Conservation (phyloP, 2,888 invertebrate species). For the Eupithecia subfuscata region DNA sequence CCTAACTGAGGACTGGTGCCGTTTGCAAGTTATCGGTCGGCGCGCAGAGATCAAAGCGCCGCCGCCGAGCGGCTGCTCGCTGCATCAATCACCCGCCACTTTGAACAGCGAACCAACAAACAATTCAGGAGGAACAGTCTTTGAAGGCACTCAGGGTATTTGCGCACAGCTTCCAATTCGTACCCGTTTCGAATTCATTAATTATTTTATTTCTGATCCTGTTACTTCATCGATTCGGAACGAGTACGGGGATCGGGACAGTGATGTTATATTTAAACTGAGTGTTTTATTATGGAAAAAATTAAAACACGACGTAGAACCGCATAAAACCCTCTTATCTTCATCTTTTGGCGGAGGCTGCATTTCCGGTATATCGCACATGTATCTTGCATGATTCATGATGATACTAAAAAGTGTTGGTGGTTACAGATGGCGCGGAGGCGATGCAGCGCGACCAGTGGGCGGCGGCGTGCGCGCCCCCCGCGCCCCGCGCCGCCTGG, state of each 20-base stretch:
- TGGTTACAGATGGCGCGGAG: slow-evolving; percentile 73
- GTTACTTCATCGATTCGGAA: background rate
- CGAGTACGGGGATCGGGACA: background rate
- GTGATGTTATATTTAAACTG: too few relatives aligned
- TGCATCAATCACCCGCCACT: slow-evolving; percentile 7
- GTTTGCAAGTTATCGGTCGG: background rate
- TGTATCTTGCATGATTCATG: background rate
- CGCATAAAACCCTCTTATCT: background rate
- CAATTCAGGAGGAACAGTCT: background rate
- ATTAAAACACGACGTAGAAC: too few relatives aligned
- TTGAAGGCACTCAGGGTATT: background rate
- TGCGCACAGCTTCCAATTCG: background rate
- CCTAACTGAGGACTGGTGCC: too few relatives aligned
- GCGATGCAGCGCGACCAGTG: slow-evolving; percentile 87
- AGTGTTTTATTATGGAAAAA: too few relatives aligned
- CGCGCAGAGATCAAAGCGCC: background rate
- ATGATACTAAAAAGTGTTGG: background rate
- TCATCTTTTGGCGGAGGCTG: too few relatives aligned
- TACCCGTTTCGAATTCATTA: background rate
- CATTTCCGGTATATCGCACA: too few relatives aligned
- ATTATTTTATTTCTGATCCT: background rate
- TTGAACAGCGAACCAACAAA: slow-evolving; percentile 11
- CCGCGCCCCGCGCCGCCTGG: slow-evolving; percentile 3
- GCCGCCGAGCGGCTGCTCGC: background rate
- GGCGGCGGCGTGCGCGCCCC: slow-evolving; percentile 26